Percentiles rank a stretch among this genome's conserved stretches.
Evolutionary conservation across 2,113 vertebrate species (phyloP).

Genomic region (Microcebus lehilahytsara): DNA sequence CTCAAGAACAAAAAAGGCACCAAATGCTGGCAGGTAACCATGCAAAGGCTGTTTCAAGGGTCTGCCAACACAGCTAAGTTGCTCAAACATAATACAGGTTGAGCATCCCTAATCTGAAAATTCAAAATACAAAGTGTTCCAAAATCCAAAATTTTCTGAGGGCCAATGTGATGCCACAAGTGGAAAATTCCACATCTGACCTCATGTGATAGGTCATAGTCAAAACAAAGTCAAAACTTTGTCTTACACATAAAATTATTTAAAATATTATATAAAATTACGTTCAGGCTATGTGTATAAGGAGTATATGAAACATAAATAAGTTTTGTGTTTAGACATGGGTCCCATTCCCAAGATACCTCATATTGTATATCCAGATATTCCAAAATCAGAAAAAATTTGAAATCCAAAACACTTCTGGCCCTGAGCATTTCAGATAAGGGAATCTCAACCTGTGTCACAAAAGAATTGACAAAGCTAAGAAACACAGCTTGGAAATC

Average conservation of each 20-base stretch:
- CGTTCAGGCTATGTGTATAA: neutral
- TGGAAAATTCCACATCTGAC: neutral
- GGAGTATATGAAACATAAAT: neutral
- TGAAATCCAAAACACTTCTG: neutral
- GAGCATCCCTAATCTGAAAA: neutral
- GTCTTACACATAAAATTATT: neutral
- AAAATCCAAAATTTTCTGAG: neutral
- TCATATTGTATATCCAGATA: neutral
- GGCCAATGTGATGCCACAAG: neutral
- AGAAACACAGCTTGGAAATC: neutral
- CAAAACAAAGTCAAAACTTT: neutral
- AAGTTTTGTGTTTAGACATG: neutral
- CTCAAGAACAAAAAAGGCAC: neutral
- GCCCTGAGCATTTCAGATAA: neutral
- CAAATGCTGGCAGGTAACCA: neutral
- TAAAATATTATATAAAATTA: neutral
- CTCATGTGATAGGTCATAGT: neutral
- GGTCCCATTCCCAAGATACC: neutral
- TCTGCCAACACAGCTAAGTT: neutral
- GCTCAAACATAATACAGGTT: neutral
- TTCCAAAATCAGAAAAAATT: neutral
- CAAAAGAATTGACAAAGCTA: neutral
- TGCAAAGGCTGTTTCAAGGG: neutral
- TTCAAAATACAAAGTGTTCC: neutral
- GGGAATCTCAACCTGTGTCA: neutral